Percentiles rank a stretch among this genome's conserved stretches.
These are phyloP conservation scores for Caenorhabditis parvicauda DNA, from an alignment of 2,888 invertebrate genomes.

Conservation along the genomic window DNA sequence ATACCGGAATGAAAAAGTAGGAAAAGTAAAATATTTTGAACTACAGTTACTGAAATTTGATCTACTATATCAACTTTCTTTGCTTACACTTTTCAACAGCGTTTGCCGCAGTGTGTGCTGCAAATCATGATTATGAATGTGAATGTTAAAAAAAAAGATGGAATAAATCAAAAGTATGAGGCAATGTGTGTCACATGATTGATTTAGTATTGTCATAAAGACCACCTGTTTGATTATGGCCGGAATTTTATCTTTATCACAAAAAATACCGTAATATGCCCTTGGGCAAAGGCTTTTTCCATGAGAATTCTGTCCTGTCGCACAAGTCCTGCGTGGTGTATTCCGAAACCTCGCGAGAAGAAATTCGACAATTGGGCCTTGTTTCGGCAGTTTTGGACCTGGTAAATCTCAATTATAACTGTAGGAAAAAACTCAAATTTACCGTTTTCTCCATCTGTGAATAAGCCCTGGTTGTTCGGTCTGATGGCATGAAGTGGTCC, in stretches of 20 bases:
- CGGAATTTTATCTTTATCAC: too few species aligned
- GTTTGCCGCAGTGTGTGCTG: too few species aligned
- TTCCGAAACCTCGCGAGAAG: conserved; percentile 81
- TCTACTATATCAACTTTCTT: too few species aligned
- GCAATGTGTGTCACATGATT: neutral
- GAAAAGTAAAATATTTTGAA: too few species aligned
- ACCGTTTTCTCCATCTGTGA: conserved; percentile 41
- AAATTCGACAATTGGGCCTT: conserved; percentile 72
- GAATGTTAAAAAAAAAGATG: too few species aligned
- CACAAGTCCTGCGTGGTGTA: conserved; percentile 94
- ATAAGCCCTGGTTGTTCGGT: conserved; percentile 27
- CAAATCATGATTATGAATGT: too few species aligned
- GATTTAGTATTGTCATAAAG: too few species aligned
- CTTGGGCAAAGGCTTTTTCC: conserved; percentile 85
- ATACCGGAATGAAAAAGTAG: too few species aligned
- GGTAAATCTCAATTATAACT: conserved; percentile 19
- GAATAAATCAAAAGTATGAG: neutral
- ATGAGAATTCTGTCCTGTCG: conserved; percentile 82
- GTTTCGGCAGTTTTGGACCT: conserved; percentile 36
- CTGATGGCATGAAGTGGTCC: conserved; percentile 38
- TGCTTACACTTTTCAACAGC: too few species aligned
- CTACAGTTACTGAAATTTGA: too few species aligned
- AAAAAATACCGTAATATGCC: conserved; percentile 73
- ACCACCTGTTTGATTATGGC: too few species aligned
- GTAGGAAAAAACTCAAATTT: neutral